These are phyloP conservation scores for Rhombomys opimus DNA, from an alignment of 2,113 vertebrate species.

Conservation along the genomic window DNA sequence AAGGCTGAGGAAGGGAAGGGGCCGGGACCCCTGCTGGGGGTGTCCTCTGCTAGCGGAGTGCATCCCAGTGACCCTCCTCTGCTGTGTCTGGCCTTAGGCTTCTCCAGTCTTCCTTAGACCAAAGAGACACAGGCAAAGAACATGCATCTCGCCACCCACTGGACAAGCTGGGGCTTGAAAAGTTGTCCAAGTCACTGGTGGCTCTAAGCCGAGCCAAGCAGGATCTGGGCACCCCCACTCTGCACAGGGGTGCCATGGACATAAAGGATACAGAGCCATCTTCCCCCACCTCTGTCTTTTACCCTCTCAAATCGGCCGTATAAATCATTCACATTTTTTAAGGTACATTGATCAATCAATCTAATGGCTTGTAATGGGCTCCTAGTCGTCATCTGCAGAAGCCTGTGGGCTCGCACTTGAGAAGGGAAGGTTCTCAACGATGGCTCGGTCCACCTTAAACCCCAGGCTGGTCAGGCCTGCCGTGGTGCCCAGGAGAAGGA, in stretches of 20 bases:
- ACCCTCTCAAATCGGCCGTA: conserved; percentile 85
- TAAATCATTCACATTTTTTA: conserved; percentile 99
- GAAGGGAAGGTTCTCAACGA: conserved; percentile 84
- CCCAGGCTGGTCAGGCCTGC: conserved; percentile 69
- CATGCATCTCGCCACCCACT: conserved; percentile 65
- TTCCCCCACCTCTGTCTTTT: conserved; percentile 68
- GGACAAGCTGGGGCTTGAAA: conserved; percentile 66
- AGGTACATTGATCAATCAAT: conserved; percentile 99
- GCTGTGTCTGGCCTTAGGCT: not conserved
- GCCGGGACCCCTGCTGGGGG: conserved; percentile 52
- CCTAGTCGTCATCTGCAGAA: conserved; percentile 96
- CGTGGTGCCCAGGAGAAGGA: not conserved
- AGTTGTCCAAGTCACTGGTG: conserved; percentile 92
- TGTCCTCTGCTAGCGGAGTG: not conserved
- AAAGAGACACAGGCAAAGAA: conserved; percentile 60
- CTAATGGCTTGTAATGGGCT: conserved; percentile 99
- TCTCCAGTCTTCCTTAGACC: conserved; percentile 81
- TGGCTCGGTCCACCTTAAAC: conserved; percentile 82
- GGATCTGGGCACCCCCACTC: conserved; percentile 80
- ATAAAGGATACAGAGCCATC: conserved; percentile 83
- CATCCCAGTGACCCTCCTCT: not conserved
- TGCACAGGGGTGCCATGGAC: conserved; percentile 88
- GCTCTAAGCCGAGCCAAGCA: conserved; percentile 89
- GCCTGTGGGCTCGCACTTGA: conserved; percentile 89
- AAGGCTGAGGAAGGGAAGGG: conserved; percentile 36